Evolutionary conservation across 2,888 invertebrate species (phyloP), one percentile per base, ranked within the genome.

Genomic region (Apotomis betuletana): DNA sequence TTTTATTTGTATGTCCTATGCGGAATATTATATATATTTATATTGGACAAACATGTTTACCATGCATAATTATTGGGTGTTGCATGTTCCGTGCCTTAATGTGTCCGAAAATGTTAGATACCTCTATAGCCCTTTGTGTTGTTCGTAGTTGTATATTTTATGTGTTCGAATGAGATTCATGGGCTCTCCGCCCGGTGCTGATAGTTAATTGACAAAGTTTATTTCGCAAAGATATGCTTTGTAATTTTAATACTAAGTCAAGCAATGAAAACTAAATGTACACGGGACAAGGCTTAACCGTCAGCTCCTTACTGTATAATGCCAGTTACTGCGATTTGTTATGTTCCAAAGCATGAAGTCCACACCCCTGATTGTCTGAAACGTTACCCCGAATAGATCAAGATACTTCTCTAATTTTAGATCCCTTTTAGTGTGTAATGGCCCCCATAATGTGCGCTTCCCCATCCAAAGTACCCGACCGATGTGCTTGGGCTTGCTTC

Each of bases 11-110:
- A 82, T 84, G 77, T 86, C 64, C 70, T 74, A 41, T 71, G 57
- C 65, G 57, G 78, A 80, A 76, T 70, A 74, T 74, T 74, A 77
- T 77, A 77, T 67, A 77, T 75, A 73, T 77, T 79, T 75, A 78
- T 78, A 78, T 79, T 76, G 78, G 80, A 80, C 75, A 78, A 86
- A 84, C 89, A 83, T 65, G 63, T 57, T 70, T 67, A 88, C 88
- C 90, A 88, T 90, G 87, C 86, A 85, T 87, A 87, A 68, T 68
- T 67, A 72, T 72, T 92, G 90, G 90, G 91, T 92, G 92, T 92
- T 93, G 93, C 93, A 93, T 93, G 93, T 88, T 90, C 90, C 90
- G 92, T 92, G 92, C 90, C 92, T 92, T 85, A 85, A 79, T 91
- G 92, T 93, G 87, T 90, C 91, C 90, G 83, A 90, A 83, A 84